These are phyloP conservation scores for Carollia perspicillata DNA, from an alignment of 2,113 vertebrate genomes.

Conservation along the genomic window DNA sequence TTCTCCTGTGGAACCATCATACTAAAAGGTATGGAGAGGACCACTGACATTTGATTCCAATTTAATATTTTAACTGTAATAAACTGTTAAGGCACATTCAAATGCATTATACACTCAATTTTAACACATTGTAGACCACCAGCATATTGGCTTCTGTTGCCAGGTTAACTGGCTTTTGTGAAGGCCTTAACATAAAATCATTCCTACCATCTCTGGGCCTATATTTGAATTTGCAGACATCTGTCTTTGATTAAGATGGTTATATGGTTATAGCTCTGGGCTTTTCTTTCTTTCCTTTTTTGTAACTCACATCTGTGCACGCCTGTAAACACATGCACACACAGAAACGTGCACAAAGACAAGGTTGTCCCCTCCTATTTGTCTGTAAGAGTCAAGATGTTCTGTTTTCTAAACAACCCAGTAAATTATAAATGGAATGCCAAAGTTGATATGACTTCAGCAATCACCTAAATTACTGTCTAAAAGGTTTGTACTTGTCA, in stretches of 20 bases:
- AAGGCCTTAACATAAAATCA: conserved; percentile 6
- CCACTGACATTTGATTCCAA: conserved; percentile 4
- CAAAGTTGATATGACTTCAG: conserved; percentile 15
- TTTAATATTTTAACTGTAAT: conserved; percentile 39
- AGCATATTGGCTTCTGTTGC: not conserved
- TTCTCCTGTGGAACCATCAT: not conserved
- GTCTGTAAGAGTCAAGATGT: conserved; percentile 9
- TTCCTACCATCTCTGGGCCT: conserved; percentile 20
- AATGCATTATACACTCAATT: not conserved
- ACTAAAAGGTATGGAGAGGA: not conserved
- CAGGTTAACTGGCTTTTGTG: conserved; percentile 5
- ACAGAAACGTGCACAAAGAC: not conserved
- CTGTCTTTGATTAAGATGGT: conserved; percentile 54
- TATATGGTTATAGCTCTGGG: not conserved
- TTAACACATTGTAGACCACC: conserved; percentile 43
- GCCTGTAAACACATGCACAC: not conserved
- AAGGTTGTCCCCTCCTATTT: not conserved
- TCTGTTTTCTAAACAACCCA: conserved; percentile 31
- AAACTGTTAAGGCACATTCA: not conserved
- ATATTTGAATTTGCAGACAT: conserved; percentile 49
- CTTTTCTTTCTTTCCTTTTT: not conserved
- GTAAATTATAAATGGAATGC: conserved; percentile 46
- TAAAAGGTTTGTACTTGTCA: not conserved
- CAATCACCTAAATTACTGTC: not conserved
- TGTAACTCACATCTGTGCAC: not conserved